Conservation (phyloP, 2,797 vertebrate species). For the Mareca strepera region DNA sequence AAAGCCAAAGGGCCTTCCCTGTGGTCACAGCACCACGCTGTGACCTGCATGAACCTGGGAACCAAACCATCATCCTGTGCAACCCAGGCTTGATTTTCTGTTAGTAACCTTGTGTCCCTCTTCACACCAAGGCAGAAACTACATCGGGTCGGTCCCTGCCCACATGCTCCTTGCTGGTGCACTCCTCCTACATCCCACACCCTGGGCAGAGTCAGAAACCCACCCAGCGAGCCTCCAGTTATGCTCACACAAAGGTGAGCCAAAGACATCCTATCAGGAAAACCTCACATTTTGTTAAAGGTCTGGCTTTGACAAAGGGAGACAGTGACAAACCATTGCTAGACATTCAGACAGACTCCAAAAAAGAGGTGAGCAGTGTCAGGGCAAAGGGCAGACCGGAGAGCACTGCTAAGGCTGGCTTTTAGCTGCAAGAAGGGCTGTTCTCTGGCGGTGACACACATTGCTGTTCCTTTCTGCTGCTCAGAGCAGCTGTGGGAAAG, state of each 20-base stretch:
- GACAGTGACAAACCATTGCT: too few relatives aligned
- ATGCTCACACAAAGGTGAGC: background rate
- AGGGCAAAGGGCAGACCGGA: too few relatives aligned
- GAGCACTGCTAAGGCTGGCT: too few relatives aligned
- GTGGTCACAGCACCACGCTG: background rate
- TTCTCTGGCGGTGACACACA: background rate
- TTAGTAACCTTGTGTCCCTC: background rate
- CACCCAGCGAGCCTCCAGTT: background rate
- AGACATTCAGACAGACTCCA: too few relatives aligned
- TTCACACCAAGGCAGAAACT: background rate
- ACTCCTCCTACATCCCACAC: background rate
- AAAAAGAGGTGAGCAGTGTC: too few relatives aligned
- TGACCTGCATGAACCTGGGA: background rate
- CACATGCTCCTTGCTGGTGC: background rate
- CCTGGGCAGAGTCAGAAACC: background rate
- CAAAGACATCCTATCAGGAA: background rate
- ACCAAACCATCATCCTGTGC: background rate
- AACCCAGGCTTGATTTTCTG: background rate
- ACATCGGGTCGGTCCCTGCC: background rate
- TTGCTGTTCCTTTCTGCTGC: background rate
- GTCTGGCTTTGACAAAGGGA: too few relatives aligned
- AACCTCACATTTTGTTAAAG: too few relatives aligned
- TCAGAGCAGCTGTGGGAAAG: background rate
- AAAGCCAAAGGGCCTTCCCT: background rate
- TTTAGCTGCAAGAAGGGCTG: background rate